phyloP scores from a whole-genome alignment of 2,888 invertebrate genomes.

The Cremastinae sp. region DNA sequence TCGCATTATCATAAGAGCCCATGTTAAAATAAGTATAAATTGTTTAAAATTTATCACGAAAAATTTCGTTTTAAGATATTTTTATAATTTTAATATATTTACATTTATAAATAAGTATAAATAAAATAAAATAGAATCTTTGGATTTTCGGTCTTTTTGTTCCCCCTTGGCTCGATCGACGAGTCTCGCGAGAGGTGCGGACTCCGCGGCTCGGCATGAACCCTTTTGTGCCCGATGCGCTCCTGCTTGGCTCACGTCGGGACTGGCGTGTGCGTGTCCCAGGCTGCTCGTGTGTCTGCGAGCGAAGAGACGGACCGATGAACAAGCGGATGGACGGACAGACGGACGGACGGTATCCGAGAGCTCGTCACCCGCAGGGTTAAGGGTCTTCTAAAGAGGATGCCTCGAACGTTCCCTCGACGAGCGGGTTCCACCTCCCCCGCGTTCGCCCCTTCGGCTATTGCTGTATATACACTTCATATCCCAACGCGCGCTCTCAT shows the following conservation, averaged over 20 bases:
- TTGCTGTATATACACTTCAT: too few species aligned
- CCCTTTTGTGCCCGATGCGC: constrained; percentile 73
- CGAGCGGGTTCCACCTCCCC: constrained; percentile 38
- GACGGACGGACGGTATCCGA: constrained; percentile 69
- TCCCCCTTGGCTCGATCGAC: constrained; percentile 45
- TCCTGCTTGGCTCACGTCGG: constrained; percentile 56
- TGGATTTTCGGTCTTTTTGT: constrained; percentile 48
- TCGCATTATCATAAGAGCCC: too few species aligned
- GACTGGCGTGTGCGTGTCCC: constrained; percentile 24
- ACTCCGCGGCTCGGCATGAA: constrained; percentile 69
- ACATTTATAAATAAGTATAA: too few species aligned
- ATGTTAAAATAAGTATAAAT: too few species aligned
- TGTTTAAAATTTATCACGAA: too few species aligned
- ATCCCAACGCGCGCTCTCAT: constrained; percentile 53
- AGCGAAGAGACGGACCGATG: constrained; percentile 66
- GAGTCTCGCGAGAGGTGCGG: constrained; percentile 45
- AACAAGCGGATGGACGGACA: constrained; percentile 62
- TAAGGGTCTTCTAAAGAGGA: constrained; percentile 78
- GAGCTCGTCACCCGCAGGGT: constrained; percentile 78
- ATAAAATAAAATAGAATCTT: too few species aligned
- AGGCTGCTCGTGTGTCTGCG: constrained; percentile 62
- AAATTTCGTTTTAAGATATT: too few species aligned
- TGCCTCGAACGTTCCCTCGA: constrained; percentile 63
- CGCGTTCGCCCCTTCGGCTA: constrained; percentile 35
- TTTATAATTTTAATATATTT: too few species aligned